phyloP scores from a whole-genome alignment of 2,888 invertebrate genomes.

The Drosophila quinaria region DNA sequence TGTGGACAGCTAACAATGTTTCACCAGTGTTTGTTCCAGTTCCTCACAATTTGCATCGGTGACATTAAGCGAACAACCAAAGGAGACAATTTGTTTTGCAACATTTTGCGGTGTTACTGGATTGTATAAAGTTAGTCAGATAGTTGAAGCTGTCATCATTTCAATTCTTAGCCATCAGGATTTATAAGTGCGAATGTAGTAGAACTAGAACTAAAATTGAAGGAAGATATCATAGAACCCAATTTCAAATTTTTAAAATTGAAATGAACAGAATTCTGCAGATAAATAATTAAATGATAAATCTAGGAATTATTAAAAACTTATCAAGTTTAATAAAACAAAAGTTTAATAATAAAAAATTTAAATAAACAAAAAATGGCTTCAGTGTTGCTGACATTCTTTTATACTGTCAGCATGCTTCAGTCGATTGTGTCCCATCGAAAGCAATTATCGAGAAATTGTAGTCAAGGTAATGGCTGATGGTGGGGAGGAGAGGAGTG shows the following conservation, averaged over 20 bases:
- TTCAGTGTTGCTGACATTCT: too few relatives aligned
- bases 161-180: neutral
- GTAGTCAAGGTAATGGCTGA: constrained; percentile 47
- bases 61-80: constrained; percentile 29
- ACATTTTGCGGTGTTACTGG: constrained; percentile 25
- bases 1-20: constrained; percentile 23
- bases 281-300: too few relatives aligned
- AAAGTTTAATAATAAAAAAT: neutral
- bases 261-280: too few relatives aligned
- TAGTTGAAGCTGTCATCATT: constrained; percentile 10
- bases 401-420: too few relatives aligned
- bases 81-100: constrained; percentile 51
- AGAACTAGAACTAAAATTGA: too few relatives aligned
- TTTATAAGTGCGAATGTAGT: neutral
- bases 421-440: neutral
- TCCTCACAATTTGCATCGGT: constrained; percentile 19
- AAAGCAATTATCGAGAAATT: constrained; percentile 40
- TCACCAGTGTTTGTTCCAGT: constrained; percentile 11
- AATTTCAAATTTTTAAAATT: too few relatives aligned
- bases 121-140: neutral
- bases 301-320: too few relatives aligned
- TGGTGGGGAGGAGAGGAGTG: neutral
- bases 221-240: too few relatives aligned
- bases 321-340: neutral
- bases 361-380: too few relatives aligned